Base-by-base conservation (phyloP, 2,797 vertebrate genomes). In the Myiotriccus ornatus region DNA sequence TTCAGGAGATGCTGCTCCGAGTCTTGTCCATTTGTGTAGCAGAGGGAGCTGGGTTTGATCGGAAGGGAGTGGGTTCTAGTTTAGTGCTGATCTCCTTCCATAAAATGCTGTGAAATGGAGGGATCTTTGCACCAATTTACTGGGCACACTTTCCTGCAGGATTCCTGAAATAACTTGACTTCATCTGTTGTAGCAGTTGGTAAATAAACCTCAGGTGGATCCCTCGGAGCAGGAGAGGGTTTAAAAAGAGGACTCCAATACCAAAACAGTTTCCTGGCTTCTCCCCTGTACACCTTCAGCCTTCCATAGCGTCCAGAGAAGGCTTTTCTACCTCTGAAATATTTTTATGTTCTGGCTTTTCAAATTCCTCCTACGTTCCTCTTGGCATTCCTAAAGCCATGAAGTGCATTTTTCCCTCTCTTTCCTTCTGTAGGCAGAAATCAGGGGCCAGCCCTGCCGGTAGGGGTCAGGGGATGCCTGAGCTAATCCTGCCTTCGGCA, bases 401-500 rank as follows among this genome's bases (percentile, higher is more conserved):
- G 0, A 79, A 63, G 19, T 46, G 4, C 22, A 1, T 77, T 81
- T 89, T 7, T 12, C 12, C 14, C 11, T 78, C 15, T 10, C 0
- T 46, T 76, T 53, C 28, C 34, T 83, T 32, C 76, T 27, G 4
- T 12, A 57, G 0, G 2, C 20, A 25, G 44, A 39, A 70, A 25
- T 32, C 32, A 14, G 47, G 55, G 91, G 30, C 73, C 62, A 85
- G 37, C 76, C 65, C 70, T 17, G 20, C 89, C 95, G 75, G 93
- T 1, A 95, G 95, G 74, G 79, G 91, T 87, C 94, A 94, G 95
- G 80, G 91, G 71, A 86, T 1, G 34, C 91, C 78, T 34, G 64
- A 73, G 44, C 44, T 89, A 82, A 55, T 39, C n/a, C 70, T 86
- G 77, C 77, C 62, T 70, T 44, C 6, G 6, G 25, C 10, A 27